Conservation (phyloP, 23 tunicate species). For the Ciona savignyi region DNA sequence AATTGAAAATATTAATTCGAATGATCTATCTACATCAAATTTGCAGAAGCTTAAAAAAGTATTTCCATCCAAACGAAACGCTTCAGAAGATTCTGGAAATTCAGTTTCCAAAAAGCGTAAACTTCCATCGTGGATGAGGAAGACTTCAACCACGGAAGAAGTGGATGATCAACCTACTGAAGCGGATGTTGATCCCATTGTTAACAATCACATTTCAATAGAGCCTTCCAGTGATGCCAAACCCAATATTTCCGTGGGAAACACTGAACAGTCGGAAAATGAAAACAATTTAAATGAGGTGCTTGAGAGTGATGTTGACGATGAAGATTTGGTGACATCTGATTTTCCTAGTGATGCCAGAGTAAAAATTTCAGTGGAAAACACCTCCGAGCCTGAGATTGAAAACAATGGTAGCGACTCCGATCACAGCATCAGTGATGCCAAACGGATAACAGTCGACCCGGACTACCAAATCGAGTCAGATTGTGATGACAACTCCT, state of each 20-base stretch:
- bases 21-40: not conserved
- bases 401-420: too few relatives aligned
- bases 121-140: constrained; percentile 74
- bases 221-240: not conserved
- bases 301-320: not conserved
- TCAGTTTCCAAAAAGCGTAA: constrained; percentile 30
- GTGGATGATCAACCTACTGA: not conserved
- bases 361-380: not conserved
- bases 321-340: not conserved
- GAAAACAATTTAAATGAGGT: not conserved
- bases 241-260: not conserved
- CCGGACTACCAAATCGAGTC: too few relatives aligned
- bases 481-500: too few relatives aligned
- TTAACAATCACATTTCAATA: not conserved
- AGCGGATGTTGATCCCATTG: too few relatives aligned
- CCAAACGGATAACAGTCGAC: too few relatives aligned
- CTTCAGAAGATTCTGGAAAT: not conserved
- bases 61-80: not conserved
- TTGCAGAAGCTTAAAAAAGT: not conserved
- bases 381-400: not conserved
- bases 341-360: not conserved
- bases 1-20: not conserved
- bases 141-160: not conserved
- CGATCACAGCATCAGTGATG: too few relatives aligned
- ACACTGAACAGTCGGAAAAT: not conserved